phyloP scores from a whole-genome alignment of 2,888 invertebrate genomes.

The Neelides folsomi region DNA sequence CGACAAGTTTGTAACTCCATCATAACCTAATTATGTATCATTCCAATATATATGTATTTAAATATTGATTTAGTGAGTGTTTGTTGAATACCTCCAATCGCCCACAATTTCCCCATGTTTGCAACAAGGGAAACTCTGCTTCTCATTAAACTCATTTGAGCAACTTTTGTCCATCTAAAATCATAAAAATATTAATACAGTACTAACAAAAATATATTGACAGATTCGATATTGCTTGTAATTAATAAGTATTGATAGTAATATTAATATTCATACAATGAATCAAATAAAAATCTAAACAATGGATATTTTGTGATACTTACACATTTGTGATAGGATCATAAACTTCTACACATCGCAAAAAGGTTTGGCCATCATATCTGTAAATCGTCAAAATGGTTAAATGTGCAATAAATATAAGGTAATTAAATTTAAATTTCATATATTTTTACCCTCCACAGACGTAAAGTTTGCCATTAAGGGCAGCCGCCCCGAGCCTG shows the following conservation, averaged over 20 bases:
- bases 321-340: constrained; percentile 57
- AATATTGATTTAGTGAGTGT: constrained; percentile 41
- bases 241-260: too few species aligned
- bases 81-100: constrained; percentile 55
- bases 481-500: constrained; percentile 64
- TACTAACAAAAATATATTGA: too few species aligned
- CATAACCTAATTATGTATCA: constrained; percentile 39
- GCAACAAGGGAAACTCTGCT: constrained; percentile 68
- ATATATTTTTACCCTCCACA: too few species aligned
- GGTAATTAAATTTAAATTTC: too few species aligned
- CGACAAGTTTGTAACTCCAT: constrained; percentile 63
- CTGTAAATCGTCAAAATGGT: constrained; percentile 35
- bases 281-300: too few species aligned
- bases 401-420: too few species aligned
- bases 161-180: constrained; percentile 56
- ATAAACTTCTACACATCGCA: constrained; percentile 67
- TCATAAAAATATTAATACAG: constrained; percentile 20
- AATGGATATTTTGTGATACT: constrained; percentile 33
- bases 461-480: constrained; percentile 61
- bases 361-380: constrained; percentile 69
- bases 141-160: constrained; percentile 68
- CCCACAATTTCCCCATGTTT: constrained; percentile 71
- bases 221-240: too few species aligned
- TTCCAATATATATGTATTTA: constrained; percentile 33
- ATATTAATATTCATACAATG: too few species aligned